phyloP scores from a whole-genome alignment of 2,888 invertebrate species.

The Dinocampus coccinellae region DNA sequence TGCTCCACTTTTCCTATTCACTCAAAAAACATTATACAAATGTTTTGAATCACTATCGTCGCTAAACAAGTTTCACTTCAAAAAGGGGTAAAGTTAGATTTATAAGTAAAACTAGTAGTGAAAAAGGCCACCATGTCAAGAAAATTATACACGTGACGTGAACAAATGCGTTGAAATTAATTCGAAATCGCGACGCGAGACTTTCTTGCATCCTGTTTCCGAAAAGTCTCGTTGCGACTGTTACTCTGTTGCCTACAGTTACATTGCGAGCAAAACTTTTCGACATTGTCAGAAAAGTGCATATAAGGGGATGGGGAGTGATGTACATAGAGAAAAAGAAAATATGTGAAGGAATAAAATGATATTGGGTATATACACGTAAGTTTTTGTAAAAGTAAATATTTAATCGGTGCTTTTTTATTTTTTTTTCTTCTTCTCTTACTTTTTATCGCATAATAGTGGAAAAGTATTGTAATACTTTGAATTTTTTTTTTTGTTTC shows the following conservation, averaged over 20 bases:
- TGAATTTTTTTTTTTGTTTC: too few species aligned
- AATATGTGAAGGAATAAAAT: neutral
- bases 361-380: neutral
- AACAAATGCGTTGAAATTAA: constrained; percentile 39
- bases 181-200: constrained; percentile 39
- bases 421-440: too few species aligned
- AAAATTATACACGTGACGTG: neutral
- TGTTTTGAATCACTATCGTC: too few species aligned
- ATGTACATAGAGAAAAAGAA: constrained; percentile 26
- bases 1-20: too few species aligned
- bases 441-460: too few species aligned
- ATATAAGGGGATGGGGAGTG: constrained; percentile 30
- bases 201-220: constrained; percentile 15
- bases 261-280: constrained; percentile 28
- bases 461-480: too few species aligned
- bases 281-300: constrained; percentile 18
- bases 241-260: constrained; percentile 11
- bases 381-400: neutral
- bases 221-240: constrained; percentile 32
- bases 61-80: too few species aligned
- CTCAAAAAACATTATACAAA: too few species aligned
- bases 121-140: neutral
- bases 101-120: neutral
- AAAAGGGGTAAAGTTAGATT: too few species aligned
- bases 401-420: neutral